phyloP scores from a whole-genome alignment of 2,888 invertebrate genomes.

The Phoronis australis region DNA sequence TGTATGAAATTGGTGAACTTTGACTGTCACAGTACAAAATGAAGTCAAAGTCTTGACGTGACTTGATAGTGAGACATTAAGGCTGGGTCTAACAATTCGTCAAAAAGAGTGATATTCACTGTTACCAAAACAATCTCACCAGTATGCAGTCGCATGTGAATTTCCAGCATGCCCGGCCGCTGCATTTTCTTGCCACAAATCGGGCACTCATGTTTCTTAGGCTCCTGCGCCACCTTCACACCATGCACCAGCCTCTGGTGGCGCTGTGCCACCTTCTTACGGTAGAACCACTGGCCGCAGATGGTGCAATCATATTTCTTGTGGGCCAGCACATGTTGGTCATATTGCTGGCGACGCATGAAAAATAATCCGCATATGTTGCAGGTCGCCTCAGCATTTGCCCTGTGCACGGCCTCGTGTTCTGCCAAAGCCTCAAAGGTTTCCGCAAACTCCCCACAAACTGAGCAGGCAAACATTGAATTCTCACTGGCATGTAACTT shows the following conservation, averaged over 20 bases:
- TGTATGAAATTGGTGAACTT: too few species aligned
- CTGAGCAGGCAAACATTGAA: conserved; percentile 28
- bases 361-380: conserved; percentile 32
- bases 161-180: conserved; percentile 23
- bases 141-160: conserved; percentile 27
- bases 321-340: conserved; percentile 30
- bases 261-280: conserved; percentile 23
- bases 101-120: too few species aligned
- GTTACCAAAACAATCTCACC: too few species aligned
- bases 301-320: conserved; percentile 4
- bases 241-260: conserved; percentile 29
- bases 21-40: too few species aligned
- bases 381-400: conserved; percentile 28
- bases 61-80: too few species aligned
- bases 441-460: conserved; percentile 34
- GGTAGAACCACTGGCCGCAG: conserved; percentile 28
- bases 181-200: conserved; percentile 28
- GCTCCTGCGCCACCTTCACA: conserved; percentile 8
- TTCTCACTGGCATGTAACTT: conserved; percentile 29
- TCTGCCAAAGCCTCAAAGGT: conserved; percentile 18
- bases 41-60: too few species aligned
- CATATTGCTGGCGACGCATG: conserved; percentile 33
- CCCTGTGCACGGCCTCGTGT: conserved; percentile 30
- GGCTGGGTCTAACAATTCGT: too few species aligned
- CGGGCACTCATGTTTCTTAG: conserved; percentile 27